These are phyloP conservation scores for Andrena cerasifolii DNA, from an alignment of 1,140 invertebrate species.

Conservation along the genomic window DNA sequence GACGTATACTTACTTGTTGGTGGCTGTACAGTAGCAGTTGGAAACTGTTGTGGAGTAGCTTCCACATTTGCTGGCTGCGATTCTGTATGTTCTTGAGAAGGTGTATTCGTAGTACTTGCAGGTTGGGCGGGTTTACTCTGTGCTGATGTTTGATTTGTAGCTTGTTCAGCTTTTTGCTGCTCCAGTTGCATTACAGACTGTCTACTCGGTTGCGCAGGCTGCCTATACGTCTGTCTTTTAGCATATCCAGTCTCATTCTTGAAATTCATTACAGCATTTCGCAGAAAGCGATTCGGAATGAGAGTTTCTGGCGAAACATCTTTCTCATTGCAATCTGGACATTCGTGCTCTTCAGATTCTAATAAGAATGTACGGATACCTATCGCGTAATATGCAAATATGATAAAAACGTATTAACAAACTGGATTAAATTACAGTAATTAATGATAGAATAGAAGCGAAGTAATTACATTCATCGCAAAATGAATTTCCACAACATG, in stretches of 20 bases:
- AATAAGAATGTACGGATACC: conserved; percentile 93
- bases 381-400: conserved; percentile 75
- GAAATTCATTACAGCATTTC: conserved; percentile 93
- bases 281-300: conserved; percentile 95
- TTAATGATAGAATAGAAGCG: conserved; percentile 29
- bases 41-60: conserved; percentile 32
- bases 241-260: conserved; percentile 95
- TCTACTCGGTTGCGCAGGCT: conserved; percentile 56
- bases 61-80: conserved; percentile 47
- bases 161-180: conserved; percentile 59
- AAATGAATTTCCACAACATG: conserved; percentile 98
- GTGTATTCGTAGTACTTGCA: conserved; percentile 8
- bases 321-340: conserved; percentile 95
- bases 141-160: conserved; percentile 28
- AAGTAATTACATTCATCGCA: conserved; percentile 96
- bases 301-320: conserved; percentile 95
- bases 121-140: conserved; percentile 50
- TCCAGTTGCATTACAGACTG: conserved; percentile 52
- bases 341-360: conserved; percentile 97
- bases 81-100: conserved; percentile 59
- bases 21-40: conserved; percentile 44
- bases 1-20: conserved; percentile 65
- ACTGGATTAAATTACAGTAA: conserved; percentile 35
- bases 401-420: conserved; percentile 18
- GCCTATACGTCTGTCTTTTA: conserved; percentile 73